These are phyloP conservation scores for Phengaris arion DNA, from an alignment of 2,888 invertebrate genomes.

Conservation along the genomic window DNA sequence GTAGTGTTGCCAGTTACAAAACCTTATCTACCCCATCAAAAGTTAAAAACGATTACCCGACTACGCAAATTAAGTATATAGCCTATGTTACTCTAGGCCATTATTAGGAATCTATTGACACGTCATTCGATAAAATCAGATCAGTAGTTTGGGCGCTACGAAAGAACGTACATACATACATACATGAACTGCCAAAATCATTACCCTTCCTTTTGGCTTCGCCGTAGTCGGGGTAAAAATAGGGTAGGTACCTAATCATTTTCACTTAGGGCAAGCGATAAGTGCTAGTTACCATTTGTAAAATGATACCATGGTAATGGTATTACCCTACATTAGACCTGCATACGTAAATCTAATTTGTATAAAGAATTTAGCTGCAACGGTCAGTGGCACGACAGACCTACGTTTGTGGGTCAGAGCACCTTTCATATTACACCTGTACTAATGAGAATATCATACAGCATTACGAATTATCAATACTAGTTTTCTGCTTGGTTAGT, in stretches of 20 bases:
- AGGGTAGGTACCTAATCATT: background rate
- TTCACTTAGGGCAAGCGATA: background rate
- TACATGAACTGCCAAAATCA: too few relatives aligned
- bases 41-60: too few relatives aligned
- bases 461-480: constrained; percentile 2
- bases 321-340: constrained; percentile 25
- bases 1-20: background rate
- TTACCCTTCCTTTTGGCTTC: too few relatives aligned
- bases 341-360: constrained; percentile 26
- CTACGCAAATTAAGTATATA: too few relatives aligned
- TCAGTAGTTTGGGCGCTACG: too few relatives aligned
- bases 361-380: constrained; percentile 7
- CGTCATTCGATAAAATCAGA: too few relatives aligned
- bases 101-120: too few relatives aligned
- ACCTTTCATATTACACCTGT: constrained; percentile 13
- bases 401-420: constrained; percentile 1
- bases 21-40: background rate
- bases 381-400: background rate
- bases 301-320: constrained; percentile 1
- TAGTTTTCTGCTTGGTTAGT: background rate
- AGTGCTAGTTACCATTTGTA: background rate
- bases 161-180: too few relatives aligned
- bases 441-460: background rate
- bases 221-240: background rate
- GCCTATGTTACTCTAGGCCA: too few relatives aligned